Percentiles rank a stretch among this genome's conserved stretches.
phyloP scores from a whole-genome alignment of 2,888 invertebrate species.

The Elegia similella region DNA sequence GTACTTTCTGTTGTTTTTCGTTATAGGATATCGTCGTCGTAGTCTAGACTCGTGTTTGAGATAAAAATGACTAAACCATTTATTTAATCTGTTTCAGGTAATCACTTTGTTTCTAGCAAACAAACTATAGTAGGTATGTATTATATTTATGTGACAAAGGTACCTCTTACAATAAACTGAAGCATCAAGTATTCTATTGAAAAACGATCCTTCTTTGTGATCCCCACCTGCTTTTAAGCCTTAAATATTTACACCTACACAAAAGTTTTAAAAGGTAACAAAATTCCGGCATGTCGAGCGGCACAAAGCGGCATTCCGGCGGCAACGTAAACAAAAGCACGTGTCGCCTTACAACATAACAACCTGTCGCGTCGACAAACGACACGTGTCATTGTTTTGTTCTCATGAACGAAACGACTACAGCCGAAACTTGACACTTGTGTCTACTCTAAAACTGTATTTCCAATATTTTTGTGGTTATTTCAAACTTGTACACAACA shows the following conservation, averaged over 20 bases:
- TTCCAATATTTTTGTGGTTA: not conserved
- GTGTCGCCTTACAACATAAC: conserved; percentile 1
- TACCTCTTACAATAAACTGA: no score
- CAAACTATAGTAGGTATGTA: no score
- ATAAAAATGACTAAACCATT: no score
- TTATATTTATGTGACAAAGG: no score
- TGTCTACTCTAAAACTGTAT: not conserved
- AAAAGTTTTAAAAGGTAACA: conserved; percentile 8
- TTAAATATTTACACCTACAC: conserved; percentile 10
- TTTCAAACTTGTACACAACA: not conserved
- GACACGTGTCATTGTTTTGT: not conserved
- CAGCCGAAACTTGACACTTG: conserved; percentile 2
- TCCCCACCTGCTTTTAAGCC: not conserved
- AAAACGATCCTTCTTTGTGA: not conserved
- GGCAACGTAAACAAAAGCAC: conserved; percentile 7
- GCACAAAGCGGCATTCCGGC: not conserved
- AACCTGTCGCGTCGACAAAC: not conserved
- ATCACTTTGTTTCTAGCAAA: no score
- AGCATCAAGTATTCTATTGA: not conserved
- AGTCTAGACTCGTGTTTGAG: no score
- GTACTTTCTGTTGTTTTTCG: no score
- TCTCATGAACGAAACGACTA: not conserved
- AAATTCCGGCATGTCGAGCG: not conserved
- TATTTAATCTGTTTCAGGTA: no score
- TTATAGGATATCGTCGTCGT: no score